phyloP scores from a whole-genome alignment of 2,113 vertebrate genomes.

The Takifugu flavidus region DNA sequence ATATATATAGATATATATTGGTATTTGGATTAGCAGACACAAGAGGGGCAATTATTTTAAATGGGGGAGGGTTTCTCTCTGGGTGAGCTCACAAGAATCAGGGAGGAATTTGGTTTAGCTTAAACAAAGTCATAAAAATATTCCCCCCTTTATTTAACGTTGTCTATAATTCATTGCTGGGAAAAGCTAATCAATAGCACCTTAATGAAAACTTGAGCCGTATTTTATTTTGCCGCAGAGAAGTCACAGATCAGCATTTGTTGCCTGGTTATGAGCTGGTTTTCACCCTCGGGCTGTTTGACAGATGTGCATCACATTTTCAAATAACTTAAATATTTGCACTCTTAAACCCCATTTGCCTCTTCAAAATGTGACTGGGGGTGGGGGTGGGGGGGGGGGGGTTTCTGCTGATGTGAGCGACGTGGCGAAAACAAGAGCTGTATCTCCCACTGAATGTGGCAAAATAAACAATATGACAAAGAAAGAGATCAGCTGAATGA shows the following conservation, averaged over 20 bases:
- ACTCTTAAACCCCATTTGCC: slow-evolving; percentile 65
- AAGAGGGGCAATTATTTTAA: slow-evolving; percentile 73
- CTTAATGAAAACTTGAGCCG: slow-evolving; percentile 99
- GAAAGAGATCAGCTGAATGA: too few relatives aligned
- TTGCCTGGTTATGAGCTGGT: slow-evolving; percentile 76
- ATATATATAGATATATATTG: not conserved
- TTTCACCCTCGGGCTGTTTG: slow-evolving; percentile 76
- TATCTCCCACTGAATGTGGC: slow-evolving; percentile 24
- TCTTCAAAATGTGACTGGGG: slow-evolving; percentile 65
- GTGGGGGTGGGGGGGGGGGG: slow-evolving; percentile 37
- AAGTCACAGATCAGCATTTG: slow-evolving; percentile 95
- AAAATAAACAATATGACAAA: not conserved
- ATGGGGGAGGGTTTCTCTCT: slow-evolving; percentile 56
- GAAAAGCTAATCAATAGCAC: slow-evolving; percentile 99
- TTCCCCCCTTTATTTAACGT: slow-evolving; percentile 99
- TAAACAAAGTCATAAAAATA: slow-evolving; percentile 97
- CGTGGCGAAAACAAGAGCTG: slow-evolving; percentile 10
- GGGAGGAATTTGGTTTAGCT: slow-evolving; percentile 83
- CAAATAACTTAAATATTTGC: slow-evolving; percentile 78
- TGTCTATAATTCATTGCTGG: slow-evolving; percentile 96
- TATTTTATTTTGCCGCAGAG: slow-evolving; percentile 95
- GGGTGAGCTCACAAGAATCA: slow-evolving; percentile 67
- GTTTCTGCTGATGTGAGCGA: slow-evolving; percentile 53
- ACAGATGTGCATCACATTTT: slow-evolving; percentile 78
- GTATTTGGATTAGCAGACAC: slow-evolving; percentile 55